These are phyloP conservation scores for Drosophila borborema DNA, from an alignment of 2,888 invertebrate species.

Conservation along the genomic window DNA sequence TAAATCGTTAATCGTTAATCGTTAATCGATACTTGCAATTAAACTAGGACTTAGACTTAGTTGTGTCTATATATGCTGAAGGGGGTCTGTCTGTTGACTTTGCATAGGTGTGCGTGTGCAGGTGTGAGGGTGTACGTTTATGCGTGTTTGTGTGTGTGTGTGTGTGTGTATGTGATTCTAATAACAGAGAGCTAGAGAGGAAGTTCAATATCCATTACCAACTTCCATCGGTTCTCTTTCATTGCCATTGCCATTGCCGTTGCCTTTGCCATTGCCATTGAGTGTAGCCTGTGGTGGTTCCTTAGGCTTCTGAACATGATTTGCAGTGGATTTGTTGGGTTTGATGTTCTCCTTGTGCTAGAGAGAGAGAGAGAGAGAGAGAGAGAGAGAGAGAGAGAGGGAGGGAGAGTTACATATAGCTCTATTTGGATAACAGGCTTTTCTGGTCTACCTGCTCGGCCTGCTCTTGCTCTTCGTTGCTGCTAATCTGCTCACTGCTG, in stretches of 20 bases:
- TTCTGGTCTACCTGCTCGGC: slow-evolving; percentile 31
- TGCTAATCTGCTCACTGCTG: slow-evolving; percentile 54
- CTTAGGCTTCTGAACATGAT: slow-evolving; percentile 27
- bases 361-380: not conserved
- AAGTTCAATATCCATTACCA: slow-evolving; percentile 81
- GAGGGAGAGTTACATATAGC: not conserved
- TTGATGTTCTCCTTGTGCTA: slow-evolving; percentile 13
- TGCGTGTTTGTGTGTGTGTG: not conserved
- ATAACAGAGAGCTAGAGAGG: slow-evolving; percentile 31
- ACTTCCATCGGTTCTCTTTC: slow-evolving; percentile 52
- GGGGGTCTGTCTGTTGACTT: slow-evolving; percentile 1
- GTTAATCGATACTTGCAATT: slow-evolving; percentile 70
- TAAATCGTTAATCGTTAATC: slow-evolving; percentile 70
- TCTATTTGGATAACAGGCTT: not conserved
- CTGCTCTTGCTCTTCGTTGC: slow-evolving; percentile 38
- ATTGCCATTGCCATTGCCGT: slow-evolving; percentile 32
- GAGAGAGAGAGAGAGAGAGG: not conserved
- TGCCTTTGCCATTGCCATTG: slow-evolving; percentile 39
- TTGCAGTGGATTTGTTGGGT: not conserved
- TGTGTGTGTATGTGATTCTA: slow-evolving; percentile 29
- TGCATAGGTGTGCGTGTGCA: not conserved
- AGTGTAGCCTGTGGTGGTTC: slow-evolving; percentile 29
- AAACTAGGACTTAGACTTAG: slow-evolving; percentile 68
- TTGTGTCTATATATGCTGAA: slow-evolving; percentile 46
- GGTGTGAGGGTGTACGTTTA: not conserved